A percentile compares a stretch with the other conserved stretches of the same genome.
Evolutionary conservation across 2,797 vertebrate genomes (phyloP).

Genomic region (Todus mexicanus): DNA sequence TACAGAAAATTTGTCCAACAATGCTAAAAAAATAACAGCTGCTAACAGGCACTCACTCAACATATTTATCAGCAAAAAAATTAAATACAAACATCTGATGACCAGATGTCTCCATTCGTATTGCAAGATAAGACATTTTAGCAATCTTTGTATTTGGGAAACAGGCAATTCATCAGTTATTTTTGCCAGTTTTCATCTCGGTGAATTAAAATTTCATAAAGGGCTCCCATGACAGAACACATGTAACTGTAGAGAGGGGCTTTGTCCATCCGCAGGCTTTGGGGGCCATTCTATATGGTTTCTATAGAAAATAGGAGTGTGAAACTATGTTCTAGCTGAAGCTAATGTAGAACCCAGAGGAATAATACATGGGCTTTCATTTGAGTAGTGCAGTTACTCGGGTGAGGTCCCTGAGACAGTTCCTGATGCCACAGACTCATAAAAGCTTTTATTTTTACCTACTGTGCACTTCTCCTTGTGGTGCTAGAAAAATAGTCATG

Average conservation of each 20-base stretch:
- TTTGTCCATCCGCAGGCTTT: not conserved
- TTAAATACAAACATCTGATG: not conserved
- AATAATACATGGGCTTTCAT: not conserved
- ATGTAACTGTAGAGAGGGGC: not conserved
- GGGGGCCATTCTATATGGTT: not conserved
- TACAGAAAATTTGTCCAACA: not conserved
- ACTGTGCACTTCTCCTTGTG: fast-evolving
- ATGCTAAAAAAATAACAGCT: not conserved
- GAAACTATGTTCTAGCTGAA: not conserved
- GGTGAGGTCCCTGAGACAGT: not conserved
- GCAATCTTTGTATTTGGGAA: not conserved
- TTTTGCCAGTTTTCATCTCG: not conserved
- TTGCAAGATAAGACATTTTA: not conserved
- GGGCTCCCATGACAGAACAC: not conserved
- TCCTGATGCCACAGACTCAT: not conserved
- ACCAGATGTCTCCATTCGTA: not conserved
- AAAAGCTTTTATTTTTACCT: not conserved
- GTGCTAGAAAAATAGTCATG: fast-evolving
- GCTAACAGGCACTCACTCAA: not conserved
- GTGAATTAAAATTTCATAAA: not conserved
- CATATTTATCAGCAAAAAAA: not conserved
- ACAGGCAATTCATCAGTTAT: not conserved
- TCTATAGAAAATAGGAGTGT: not conserved
- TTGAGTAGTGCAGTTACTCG: not conserved
- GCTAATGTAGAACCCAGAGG: not conserved